Base-by-base conservation (phyloP, 2,888 invertebrate genomes). In the Sinelater perroti region DNA sequence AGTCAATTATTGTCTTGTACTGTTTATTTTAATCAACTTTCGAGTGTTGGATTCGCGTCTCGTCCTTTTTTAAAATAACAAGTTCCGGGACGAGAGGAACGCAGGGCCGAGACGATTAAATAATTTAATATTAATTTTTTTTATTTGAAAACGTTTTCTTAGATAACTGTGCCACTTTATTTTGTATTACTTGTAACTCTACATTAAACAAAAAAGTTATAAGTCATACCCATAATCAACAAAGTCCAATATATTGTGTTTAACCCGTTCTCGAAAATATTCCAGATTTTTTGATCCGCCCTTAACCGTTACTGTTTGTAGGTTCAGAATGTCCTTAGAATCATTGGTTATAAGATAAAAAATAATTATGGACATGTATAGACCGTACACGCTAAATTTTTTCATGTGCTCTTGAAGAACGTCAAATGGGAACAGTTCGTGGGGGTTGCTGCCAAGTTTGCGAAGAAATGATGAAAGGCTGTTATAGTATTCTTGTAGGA, bases 371-470 rank as follows among this genome's bases (percentile, higher is more conserved):
- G 65, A 66, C 66, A 70, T 70, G 11, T 51, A 50, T 4, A 68
- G 66, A 17, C 68, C 72, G 24, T 53, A 70, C 33, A 54, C 66
- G 8, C 67, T 65, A 55, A 65, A 73, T 42, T 51, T 63, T 17
- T 67, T 55, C 11, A 75, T 26, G 31, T 75, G 72, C 11, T 69
- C 40, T 13, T 61, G n/a, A 2, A 75, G 51, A n/a, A 57, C 57
- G 20, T 69, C 65, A 35, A 62, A 71, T 0, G 75, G 71, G 50
- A 74, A 71, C 5, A 70, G 42, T 24, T 62, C 54, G 1, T 66
- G 59, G 2, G 70, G 60, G 56, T 73, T 67, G n/a, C 68, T 66
- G 8, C 67, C 69, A 3, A 69, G 64, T 59, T 66, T 61, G 16
- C 31, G 16, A 2, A 73, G 56, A 47, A 49, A 56, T 3, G 60